Percentiles rank a stretch among this genome's conserved stretches.
Conservation (phyloP, 2,113 vertebrate species). For the Anguilla japonica region DNA sequence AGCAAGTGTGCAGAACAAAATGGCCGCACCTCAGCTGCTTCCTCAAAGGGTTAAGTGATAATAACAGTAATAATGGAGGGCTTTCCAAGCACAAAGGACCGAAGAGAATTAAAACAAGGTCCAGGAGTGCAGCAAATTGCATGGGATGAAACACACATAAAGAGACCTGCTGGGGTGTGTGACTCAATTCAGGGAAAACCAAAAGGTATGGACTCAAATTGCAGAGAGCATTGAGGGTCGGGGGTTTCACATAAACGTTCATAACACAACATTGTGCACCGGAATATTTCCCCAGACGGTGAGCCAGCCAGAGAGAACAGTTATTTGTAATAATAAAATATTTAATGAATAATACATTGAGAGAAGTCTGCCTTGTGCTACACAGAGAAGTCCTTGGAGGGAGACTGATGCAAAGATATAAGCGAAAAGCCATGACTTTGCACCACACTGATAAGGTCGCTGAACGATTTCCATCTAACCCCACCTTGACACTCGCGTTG, state of each 20-base stretch:
- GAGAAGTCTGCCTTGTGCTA: neutral
- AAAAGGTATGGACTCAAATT: neutral
- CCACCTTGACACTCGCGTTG: neutral
- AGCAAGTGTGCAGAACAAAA: constrained; percentile 19
- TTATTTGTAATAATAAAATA: neutral
- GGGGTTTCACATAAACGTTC: neutral
- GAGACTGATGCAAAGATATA: neutral
- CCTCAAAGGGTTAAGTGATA: neutral
- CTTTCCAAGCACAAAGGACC: neutral
- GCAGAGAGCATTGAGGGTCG: neutral
- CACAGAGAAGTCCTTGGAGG: neutral
- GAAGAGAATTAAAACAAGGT: constrained; percentile 13
- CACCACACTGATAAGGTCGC: neutral
- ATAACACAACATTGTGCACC: neutral
- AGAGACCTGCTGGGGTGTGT: constrained; percentile 8
- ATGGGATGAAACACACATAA: neutral
- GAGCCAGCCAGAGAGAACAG: neutral
- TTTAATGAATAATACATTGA: constrained; percentile 12
- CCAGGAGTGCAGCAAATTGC: neutral
- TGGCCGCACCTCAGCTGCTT: constrained; percentile 18
- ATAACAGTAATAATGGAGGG: neutral
- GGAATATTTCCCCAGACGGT: neutral
- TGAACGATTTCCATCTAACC: neutral
- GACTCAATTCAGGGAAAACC: neutral
- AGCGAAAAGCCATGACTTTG: neutral